Base-by-base conservation (phyloP, 1,140 invertebrate genomes). In the Microplitis mediator region DNA sequence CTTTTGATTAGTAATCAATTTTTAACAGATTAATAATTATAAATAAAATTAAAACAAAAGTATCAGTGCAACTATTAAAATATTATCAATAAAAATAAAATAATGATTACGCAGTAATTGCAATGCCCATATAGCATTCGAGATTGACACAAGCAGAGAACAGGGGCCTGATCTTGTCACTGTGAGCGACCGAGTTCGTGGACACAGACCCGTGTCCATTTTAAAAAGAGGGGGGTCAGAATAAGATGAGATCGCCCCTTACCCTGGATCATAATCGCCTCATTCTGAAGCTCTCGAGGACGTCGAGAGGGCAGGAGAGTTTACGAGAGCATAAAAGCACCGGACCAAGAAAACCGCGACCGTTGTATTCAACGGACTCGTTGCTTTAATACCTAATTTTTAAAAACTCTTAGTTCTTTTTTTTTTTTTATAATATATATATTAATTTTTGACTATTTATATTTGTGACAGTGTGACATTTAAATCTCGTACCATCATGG, bases 321-420 rank as follows among this genome's bases (percentile, higher is more conserved):
- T 45, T 63, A 69, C 81, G 81, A 86, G 82, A 87, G 83, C 85
- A 86, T 86, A 87, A 87, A 87, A 87, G 84, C 83, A 75, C 76
- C 63, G 82, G 54, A 76, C 80, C 81, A 81, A 82, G 81, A 85
- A 85, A 87, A 84, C 79, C 80, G 76, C 77, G 80, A 82, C 84
- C 86, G 82, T 85, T 78, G 83, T 84, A 81, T 84, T 80, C 82
- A 78, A 77, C 60, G 80, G 80, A 82, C 77, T 79, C 81, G 75
- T 63, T 71, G 71, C 35, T 65, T 74, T 54, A 76, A 39, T 58
- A 52, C 51, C 39, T 51, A 60, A 23, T 23, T 71, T 67, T 54
- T 9, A 58, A 74, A 58, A 70, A 64, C 2, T 50, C 36, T 8
- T 45, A 9, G 3, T 39, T 39, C 9, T 8, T 45, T 45, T 45